Conservation (phyloP, 1,140 invertebrate genomes). For the Leptopilina clavipes region DNA sequence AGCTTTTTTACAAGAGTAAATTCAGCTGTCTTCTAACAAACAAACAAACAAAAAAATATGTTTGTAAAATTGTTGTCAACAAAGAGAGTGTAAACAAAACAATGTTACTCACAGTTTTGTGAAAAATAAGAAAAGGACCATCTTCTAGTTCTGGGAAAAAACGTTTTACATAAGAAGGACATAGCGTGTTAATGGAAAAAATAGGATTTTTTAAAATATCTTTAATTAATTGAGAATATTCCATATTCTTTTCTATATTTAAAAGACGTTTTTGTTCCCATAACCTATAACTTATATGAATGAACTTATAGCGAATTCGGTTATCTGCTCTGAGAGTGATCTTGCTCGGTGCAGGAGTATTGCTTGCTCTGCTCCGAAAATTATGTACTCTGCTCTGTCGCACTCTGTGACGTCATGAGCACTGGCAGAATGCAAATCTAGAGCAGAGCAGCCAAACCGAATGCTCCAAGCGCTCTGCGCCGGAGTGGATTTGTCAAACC, state of each 20-base stretch:
- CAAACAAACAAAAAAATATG: background rate
- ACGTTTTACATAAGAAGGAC: conserved; percentile 42
- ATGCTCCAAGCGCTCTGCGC: too few relatives aligned
- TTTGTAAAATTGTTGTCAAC: background rate
- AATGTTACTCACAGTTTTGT: conserved; percentile 40
- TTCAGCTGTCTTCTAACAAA: background rate
- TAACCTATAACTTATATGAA: too few relatives aligned
- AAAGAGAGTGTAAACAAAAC: background rate
- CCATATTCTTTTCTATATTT: conserved; percentile 6
- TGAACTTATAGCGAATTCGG: too few relatives aligned
- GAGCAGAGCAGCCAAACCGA: too few relatives aligned
- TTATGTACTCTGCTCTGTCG: too few relatives aligned
- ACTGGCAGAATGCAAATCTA: too few relatives aligned
- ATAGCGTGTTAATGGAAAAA: background rate
- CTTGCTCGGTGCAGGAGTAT: too few relatives aligned
- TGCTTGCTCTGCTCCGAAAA: too few relatives aligned
- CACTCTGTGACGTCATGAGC: too few relatives aligned
- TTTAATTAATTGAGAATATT: background rate
- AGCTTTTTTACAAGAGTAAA: background rate
- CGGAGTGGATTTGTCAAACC: too few relatives aligned
- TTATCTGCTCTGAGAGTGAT: too few relatives aligned
- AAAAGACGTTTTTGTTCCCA: too few relatives aligned
- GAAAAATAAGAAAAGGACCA: conserved; percentile 34
- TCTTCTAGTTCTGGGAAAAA: conserved; percentile 40
- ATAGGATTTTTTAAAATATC: background rate